These are phyloP conservation scores for Antheraea assamensis DNA, from an alignment of 2,888 invertebrate species.

Conservation along the genomic window DNA sequence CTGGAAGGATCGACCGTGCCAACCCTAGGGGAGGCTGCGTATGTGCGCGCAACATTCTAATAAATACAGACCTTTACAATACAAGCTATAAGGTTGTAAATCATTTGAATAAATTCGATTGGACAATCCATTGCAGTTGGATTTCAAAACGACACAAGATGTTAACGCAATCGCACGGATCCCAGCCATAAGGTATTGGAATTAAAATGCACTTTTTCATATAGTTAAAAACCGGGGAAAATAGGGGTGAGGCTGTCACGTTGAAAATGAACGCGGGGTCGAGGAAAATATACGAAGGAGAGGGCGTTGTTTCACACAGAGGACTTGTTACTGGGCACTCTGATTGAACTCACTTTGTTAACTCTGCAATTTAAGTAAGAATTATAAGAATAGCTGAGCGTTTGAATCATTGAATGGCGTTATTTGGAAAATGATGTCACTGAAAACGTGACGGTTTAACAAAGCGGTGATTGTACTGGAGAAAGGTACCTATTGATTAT, in stretches of 20 bases:
- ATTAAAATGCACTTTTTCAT: conserved; percentile 12
- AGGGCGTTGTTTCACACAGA: conserved; percentile 66
- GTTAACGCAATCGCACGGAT: conserved; percentile 32
- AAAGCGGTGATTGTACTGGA: conserved; percentile 2
- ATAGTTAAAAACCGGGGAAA: conserved; percentile 37
- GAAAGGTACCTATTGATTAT: conserved; percentile 13
- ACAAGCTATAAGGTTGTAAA: conserved; percentile 46
- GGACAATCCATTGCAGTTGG: conserved; percentile 49
- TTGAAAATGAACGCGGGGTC: conserved; percentile 59
- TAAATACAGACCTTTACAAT: conserved; percentile 41
- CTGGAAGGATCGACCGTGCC: conserved; percentile 79
- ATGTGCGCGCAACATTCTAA: conserved; percentile 49
- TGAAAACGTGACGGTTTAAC: neutral
- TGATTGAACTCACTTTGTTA: conserved; percentile 62
- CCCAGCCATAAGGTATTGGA: conserved; percentile 35
- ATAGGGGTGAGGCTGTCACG: conserved; percentile 67
- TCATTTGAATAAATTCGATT: conserved; percentile 35
- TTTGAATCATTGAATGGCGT: neutral
- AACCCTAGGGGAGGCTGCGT: conserved; percentile 80
- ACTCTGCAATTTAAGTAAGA: conserved; percentile 37
- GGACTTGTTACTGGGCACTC: conserved; percentile 62
- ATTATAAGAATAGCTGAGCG: conserved; percentile 17
- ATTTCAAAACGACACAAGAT: conserved; percentile 49
- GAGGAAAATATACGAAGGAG: conserved; percentile 46
- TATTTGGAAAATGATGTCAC: conserved; percentile 7